Percentiles rank a stretch among this genome's conserved stretches.
Evolutionary conservation across 2,888 invertebrate species (phyloP).

Genomic region (Cryptophagus acutangulus): DNA sequence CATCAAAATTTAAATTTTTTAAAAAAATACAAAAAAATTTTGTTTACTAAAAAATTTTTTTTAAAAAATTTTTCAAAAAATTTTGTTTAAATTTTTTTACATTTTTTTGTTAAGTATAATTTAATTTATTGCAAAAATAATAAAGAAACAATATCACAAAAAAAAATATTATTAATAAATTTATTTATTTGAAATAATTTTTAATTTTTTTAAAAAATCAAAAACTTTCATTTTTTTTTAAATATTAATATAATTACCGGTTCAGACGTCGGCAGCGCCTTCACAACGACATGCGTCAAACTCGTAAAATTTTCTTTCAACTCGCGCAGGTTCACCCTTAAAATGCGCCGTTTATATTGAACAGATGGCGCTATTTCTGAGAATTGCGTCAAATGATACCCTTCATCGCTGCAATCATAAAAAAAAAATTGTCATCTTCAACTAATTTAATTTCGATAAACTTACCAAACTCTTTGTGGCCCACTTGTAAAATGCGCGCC

Average conservation of each 20-base stretch:
- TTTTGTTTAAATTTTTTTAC: slow-evolving; percentile 1
- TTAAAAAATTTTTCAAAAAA: too few species aligned
- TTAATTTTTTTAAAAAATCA: too few species aligned
- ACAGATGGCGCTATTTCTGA: slow-evolving; percentile 54
- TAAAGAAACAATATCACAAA: too few species aligned
- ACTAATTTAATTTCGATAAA: slow-evolving; percentile 13
- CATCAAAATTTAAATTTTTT: not conserved
- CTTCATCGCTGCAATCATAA: slow-evolving; percentile 49
- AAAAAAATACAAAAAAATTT: not conserved
- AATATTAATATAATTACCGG: too few species aligned
- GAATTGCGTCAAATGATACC: slow-evolving; percentile 55
- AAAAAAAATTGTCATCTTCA: not conserved
- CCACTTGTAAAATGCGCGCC: slow-evolving; percentile 55
- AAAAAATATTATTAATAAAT: slow-evolving; percentile 25
- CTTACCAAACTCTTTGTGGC: slow-evolving; percentile 60
- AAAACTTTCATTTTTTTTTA: too few species aligned
- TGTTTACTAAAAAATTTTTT: too few species aligned
- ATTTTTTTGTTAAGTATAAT: too few species aligned
- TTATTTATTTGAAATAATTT: too few species aligned
- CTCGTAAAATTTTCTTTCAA: slow-evolving; percentile 50
- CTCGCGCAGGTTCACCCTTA: slow-evolving; percentile 58
- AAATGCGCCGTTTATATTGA: slow-evolving; percentile 48
- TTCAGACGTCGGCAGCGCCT: slow-evolving; percentile 59
- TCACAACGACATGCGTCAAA: slow-evolving; percentile 68
- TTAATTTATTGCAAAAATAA: too few species aligned